Conservation (phyloP, 2,797 vertebrate species). For the Chanos chanos region DNA sequence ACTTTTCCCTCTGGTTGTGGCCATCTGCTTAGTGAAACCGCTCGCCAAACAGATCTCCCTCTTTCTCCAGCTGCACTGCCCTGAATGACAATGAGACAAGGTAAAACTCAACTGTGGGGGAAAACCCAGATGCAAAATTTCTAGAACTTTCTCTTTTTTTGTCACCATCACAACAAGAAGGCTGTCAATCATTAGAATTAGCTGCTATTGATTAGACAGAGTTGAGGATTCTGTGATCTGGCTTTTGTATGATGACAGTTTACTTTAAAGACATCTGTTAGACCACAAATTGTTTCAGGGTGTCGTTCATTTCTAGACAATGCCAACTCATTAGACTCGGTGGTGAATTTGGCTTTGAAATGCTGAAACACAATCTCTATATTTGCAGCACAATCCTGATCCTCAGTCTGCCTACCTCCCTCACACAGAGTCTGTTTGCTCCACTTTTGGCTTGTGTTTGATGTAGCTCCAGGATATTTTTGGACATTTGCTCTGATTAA, state of each 20-base stretch:
- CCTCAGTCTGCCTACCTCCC: conserved; percentile 17
- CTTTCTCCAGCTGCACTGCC: too few species aligned
- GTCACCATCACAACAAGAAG: conserved; percentile 17
- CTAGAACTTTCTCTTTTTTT: background rate
- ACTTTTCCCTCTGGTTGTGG: conserved; percentile 61
- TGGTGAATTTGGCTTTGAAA: conserved; percentile 16
- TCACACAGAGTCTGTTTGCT: conserved; percentile 24
- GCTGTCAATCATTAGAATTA: conserved; percentile 24
- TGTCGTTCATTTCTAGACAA: conserved; percentile 25
- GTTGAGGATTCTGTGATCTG: conserved; percentile 13
- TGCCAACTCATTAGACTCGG: conserved; percentile 38
- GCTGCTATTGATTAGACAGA: conserved; percentile 33
- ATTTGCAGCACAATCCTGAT: conserved; percentile 1
- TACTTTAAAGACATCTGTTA: conserved; percentile 30
- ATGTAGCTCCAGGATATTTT: conserved; percentile 29
- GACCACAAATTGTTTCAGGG: conserved; percentile 17
- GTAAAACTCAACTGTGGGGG: too few species aligned
- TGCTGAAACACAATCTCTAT: conserved; percentile 19
- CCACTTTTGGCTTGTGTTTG: conserved; percentile 22
- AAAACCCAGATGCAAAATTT: too few species aligned
- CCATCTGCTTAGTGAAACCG: conserved; percentile 72
- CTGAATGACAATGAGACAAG: too few species aligned
- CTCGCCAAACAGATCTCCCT: conserved; percentile 66
- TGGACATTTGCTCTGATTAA: conserved; percentile 33
- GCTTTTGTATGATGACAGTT: conserved; percentile 20